A percentile compares a stretch with the other conserved stretches of the same genome.
These are phyloP conservation scores for Gallinago media DNA, from an alignment of 2,113 vertebrate species.

Conservation along the genomic window DNA sequence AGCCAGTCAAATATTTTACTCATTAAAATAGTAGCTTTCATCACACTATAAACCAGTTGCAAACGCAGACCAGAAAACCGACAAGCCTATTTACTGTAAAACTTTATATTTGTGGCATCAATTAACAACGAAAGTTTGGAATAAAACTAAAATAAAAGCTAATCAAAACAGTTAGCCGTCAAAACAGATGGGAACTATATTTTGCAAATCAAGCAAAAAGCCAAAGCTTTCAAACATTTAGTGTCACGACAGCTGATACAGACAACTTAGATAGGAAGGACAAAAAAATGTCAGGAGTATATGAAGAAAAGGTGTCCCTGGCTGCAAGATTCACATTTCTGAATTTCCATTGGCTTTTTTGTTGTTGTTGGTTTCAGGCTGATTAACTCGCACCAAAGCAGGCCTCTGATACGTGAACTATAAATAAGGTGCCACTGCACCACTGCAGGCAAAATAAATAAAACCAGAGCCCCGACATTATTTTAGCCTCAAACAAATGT, in stretches of 20 bases:
- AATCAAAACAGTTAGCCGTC: slow-evolving; percentile 60
- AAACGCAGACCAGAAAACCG: slow-evolving; percentile 20
- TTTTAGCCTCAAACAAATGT: slow-evolving; percentile 58
- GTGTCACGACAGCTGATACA: slow-evolving; percentile 11
- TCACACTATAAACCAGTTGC: slow-evolving; percentile 33
- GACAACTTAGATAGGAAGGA: slow-evolving; percentile 8
- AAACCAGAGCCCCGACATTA: slow-evolving; percentile 30
- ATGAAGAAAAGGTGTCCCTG: background rate
- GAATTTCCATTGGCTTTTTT: background rate
- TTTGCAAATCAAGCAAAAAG: slow-evolving; percentile 56
- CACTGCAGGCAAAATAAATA: slow-evolving; percentile 55
- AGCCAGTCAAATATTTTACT: slow-evolving; percentile 10
- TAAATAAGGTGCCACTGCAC: background rate
- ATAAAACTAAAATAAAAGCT: slow-evolving; percentile 52
- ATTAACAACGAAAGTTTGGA: slow-evolving; percentile 58
- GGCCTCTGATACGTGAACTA: background rate
- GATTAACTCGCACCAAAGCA: slow-evolving; percentile 33
- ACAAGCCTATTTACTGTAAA: slow-evolving; percentile 44
- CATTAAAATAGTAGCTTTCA: slow-evolving; percentile 37
- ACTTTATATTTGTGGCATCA: slow-evolving; percentile 56
- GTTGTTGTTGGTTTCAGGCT: background rate
- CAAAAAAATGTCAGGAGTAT: background rate
- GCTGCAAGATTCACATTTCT: background rate
- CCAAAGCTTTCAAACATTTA: slow-evolving; percentile 26
- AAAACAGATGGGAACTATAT: slow-evolving; percentile 63